phyloP scores from a whole-genome alignment of 2,797 vertebrate genomes.

The Eidolon dupreanum region DNA sequence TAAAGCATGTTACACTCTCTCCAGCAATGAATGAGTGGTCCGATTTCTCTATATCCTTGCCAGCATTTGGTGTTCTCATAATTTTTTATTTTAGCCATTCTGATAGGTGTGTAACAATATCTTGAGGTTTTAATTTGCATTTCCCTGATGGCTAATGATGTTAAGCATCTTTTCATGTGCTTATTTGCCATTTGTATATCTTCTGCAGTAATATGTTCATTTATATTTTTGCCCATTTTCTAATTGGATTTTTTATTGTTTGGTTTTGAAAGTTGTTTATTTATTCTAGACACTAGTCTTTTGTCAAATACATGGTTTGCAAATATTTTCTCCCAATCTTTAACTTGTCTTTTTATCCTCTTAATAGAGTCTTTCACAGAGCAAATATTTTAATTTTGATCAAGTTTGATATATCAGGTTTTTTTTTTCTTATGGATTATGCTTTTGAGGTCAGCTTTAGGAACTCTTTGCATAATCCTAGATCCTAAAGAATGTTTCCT shows the following conservation, averaged over 20 bases:
- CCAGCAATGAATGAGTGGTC: background rate
- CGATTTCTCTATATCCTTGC: background rate
- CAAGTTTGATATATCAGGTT: background rate
- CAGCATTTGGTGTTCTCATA: background rate
- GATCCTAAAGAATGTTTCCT: background rate
- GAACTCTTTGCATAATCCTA: background rate
- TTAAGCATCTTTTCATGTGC: background rate
- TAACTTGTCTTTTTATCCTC: background rate
- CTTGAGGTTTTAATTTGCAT: background rate
- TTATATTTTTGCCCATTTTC: background rate
- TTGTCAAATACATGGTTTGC: background rate
- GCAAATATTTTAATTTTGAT: background rate
- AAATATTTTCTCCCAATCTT: background rate
- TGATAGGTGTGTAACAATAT: background rate
- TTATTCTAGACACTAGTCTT: background rate
- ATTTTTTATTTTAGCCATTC: background rate
- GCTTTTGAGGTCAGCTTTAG: background rate
- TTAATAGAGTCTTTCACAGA: background rate
- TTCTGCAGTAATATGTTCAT: background rate
- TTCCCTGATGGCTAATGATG: background rate
- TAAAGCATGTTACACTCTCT: background rate
- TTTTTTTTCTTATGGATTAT: background rate
- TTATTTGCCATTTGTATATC: background rate
- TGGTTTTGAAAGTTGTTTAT: background rate
- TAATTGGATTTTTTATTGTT: background rate